Percentiles rank a stretch among this genome's conserved stretches.
Conservation (phyloP, 1,140 invertebrate genomes). For the Leptoteleia sp. region DNA sequence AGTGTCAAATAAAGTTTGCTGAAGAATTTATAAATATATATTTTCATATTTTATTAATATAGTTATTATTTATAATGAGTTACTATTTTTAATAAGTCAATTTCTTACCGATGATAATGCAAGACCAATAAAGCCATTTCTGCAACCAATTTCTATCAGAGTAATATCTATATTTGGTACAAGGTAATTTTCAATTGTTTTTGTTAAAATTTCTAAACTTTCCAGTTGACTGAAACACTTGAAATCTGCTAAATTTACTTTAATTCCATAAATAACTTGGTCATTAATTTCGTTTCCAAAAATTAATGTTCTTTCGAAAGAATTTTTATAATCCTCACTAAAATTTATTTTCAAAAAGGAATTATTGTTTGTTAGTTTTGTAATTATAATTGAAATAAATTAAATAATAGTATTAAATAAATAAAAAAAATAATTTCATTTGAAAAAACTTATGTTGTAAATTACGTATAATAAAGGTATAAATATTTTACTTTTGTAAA, state of each 20-base stretch:
- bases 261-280: conserved; percentile 32
- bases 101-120: conserved; percentile 36
- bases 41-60: no score
- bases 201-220: conserved; percentile 31
- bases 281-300: conserved; percentile 11
- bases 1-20: no score
- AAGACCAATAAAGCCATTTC: conserved; percentile 32
- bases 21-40: conserved; percentile 1
- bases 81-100: no score
- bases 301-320: conserved; percentile 26
- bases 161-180: conserved; percentile 13
- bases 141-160: conserved; percentile 39
- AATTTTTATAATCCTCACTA: conserved; percentile 25
- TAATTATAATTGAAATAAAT: no score
- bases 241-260: conserved; percentile 24
- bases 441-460: no score
- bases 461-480: no score
- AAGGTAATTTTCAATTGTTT: conserved; percentile 40
- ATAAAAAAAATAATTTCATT: no score
- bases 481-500: no score
- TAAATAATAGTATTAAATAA: no score
- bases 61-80: no score
- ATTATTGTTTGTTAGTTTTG: no score
- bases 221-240: conserved; percentile 16
- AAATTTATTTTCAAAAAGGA: conserved; percentile 13